Evolutionary conservation across 2,113 vertebrate genomes (phyloP).

Genomic region (Microcebus ravelobensis): DNA sequence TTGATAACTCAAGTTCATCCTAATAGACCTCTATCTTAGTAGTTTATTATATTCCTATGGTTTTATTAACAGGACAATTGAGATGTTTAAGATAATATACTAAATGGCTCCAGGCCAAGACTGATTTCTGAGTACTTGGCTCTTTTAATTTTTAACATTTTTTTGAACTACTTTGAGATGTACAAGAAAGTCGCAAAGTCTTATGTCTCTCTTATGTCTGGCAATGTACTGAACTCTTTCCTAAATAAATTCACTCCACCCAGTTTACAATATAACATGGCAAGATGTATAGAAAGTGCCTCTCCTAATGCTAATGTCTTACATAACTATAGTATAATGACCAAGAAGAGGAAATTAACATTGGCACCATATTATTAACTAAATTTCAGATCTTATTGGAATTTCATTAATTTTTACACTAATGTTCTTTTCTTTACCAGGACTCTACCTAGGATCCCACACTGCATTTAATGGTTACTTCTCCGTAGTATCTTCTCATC

Average conservation of each 20-base stretch:
- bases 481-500: not conserved
- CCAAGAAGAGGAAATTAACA: not conserved
- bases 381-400: not conserved
- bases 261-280: not conserved
- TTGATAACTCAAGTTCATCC: not conserved
- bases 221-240: not conserved
- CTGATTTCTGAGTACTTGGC: not conserved
- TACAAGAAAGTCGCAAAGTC: not conserved
- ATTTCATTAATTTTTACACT: not conserved
- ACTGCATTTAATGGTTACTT: not conserved
- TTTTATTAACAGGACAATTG: not conserved
- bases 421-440: not conserved
- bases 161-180: not conserved
- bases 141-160: slow-evolving; percentile 12
- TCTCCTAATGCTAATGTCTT: not conserved
- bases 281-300: not conserved
- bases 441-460: not conserved
- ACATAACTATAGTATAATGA: not conserved
- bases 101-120: not conserved
- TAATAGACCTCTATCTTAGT: not conserved
- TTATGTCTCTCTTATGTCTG: not conserved
- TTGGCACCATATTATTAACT: not conserved
- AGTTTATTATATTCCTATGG: not conserved
- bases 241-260: slow-evolving; percentile 60
- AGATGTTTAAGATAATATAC: not conserved